Conservation (phyloP, 30 jellyfish, hydroid and myxozoan species). For the Rhopilema esculentum region DNA sequence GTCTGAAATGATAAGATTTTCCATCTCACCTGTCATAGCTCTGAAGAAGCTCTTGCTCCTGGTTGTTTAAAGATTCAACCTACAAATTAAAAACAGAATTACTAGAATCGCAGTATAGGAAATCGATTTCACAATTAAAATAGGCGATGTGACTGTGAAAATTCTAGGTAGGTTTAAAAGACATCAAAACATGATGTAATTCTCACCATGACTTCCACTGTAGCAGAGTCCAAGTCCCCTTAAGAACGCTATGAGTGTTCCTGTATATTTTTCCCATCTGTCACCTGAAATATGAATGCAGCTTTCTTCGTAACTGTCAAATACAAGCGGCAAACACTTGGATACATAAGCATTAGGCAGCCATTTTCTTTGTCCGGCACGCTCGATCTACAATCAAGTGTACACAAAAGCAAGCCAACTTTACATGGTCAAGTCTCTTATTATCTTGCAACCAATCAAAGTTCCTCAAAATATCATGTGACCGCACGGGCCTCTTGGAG, state of each 20-base stretch:
- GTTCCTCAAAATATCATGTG: conserved; percentile 28
- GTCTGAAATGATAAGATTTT: background rate
- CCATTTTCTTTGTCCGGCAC: conserved; percentile 83
- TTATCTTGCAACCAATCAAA: conserved; percentile 41
- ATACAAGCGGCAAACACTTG: background rate
- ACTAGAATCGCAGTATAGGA: background rate
- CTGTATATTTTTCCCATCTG: conserved; percentile 74
- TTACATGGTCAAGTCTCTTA: conserved; percentile 5
- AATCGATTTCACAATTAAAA: background rate
- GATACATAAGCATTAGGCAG: conserved; percentile 43
- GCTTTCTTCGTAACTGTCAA: background rate
- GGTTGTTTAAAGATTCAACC: conserved; percentile 82
- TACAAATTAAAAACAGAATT: background rate
- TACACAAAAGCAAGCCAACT: conserved; percentile 71
- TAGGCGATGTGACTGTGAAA: background rate
- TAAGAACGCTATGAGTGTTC: conserved; percentile 40
- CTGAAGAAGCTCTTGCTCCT: conserved; percentile 96
- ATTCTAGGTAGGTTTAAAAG: background rate
- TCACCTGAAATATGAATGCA: conserved; percentile 7
- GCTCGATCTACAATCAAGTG: conserved; percentile 34
- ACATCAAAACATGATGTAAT: background rate
- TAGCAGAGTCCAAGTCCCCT: conserved; percentile 41
- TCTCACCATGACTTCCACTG: conserved; percentile 72
- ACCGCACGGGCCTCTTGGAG: background rate
- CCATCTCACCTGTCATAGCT: conserved; percentile 93